Evolutionary conservation across 2,888 invertebrate genomes (phyloP), one percentile per base, ranked within the genome.

Genomic region (Eulithis prunata): DNA sequence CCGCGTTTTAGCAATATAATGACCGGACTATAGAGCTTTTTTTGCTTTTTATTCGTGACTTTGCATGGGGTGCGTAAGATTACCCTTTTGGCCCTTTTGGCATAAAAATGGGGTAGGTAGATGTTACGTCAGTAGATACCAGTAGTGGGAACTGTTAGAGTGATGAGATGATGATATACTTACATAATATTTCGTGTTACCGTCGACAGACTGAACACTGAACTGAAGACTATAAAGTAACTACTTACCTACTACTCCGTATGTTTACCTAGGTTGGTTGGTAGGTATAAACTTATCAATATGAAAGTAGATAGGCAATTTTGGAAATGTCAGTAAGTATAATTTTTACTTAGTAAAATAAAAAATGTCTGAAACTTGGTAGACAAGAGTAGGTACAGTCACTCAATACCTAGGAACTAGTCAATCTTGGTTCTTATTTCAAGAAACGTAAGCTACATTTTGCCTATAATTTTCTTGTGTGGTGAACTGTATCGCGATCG

Each of bases 21-120:
- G 83, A 80, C 75, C 72, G 72, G 10, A 41, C 41, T 41, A 41
- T 41, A 8, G 10, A 66, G 52, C 59, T 52, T 57, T 70, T 70
- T 68, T 69, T 75, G 70, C 71, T 76, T 80, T 78, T 68, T 74
- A 77, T 77, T 81, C 86, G 85, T 88, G 88, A 85, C 83, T 78
- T 62, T 60, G 86, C 86, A 86, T 66, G 46, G 81, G 72, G 78
- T 79, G 78, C 71, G 77, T 71, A 58, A 75, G 78, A 80, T 78
- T 72, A 78, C 75, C 64, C 38, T 11, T 52, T 49, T 46, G 8
- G 0, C 75, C 64, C 38, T 11, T 52, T 49, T 46, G 8, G 0
- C 41, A 41, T 32, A 1, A 32, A 32, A 32, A 32, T 45, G 13
- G 36, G 53, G 4, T 52, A 51, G 12, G n/a, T n/a, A 21, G n/a